phyloP scores from a whole-genome alignment of 2,888 invertebrate genomes.

The Caenorhabditis sp. region DNA sequence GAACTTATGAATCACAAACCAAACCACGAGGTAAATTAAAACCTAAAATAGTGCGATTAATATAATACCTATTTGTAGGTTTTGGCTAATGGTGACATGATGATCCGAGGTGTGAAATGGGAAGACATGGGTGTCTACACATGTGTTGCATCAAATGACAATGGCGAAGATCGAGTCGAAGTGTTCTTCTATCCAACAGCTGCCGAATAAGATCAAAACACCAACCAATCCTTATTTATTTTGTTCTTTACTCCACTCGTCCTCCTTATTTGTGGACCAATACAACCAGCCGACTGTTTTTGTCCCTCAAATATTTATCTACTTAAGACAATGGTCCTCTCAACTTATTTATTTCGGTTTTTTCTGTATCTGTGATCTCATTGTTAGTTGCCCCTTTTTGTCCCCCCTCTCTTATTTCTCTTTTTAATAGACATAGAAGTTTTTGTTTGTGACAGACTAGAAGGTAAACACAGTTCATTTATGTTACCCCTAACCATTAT shows the following conservation, averaged over 20 bases:
- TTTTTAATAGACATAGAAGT: neutral
- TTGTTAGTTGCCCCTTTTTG: neutral
- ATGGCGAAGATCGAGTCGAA: conserved; percentile 36
- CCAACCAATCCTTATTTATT: neutral
- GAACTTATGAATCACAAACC: conserved; percentile 35
- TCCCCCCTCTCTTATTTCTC: neutral
- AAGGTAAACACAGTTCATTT: too few relatives aligned
- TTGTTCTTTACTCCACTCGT: neutral
- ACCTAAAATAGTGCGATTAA: too few relatives aligned
- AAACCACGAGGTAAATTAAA: conserved; percentile 27
- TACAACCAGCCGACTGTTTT: conserved; percentile 1
- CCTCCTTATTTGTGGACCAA: neutral
- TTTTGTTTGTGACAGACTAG: too few relatives aligned
- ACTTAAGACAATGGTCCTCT: neutral
- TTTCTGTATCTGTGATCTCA: neutral
- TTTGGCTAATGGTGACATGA: conserved; percentile 79
- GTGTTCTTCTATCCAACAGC: conserved; percentile 45
- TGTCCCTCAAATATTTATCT: neutral
- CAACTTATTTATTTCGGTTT: neutral
- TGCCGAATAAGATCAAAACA: neutral
- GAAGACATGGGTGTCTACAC: conserved; percentile 84
- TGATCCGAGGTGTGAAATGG: conserved; percentile 81
- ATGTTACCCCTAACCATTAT: too few relatives aligned
- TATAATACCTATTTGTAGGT: conserved; percentile 67
- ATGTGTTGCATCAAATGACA: conserved; percentile 76